Evolutionary conservation across 1,140 invertebrate genomes (phyloP), one percentile per base, ranked within the genome.

Genomic region (Chironomus tepperi): DNA sequence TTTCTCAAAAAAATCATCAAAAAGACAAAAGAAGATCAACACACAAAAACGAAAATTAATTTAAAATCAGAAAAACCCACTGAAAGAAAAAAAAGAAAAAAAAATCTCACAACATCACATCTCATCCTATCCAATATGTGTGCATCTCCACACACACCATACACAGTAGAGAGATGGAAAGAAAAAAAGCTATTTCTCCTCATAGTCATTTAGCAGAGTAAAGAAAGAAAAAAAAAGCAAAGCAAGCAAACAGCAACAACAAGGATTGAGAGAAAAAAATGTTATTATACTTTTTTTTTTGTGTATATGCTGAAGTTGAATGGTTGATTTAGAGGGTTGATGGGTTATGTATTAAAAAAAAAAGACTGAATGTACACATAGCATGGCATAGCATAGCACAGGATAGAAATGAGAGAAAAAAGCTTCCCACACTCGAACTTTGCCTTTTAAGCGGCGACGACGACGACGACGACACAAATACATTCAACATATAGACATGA

Each of bases 241-340:
- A 34, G 24, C 24, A 34, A 34, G 24, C 24, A 34, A 34, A 5
- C 24, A 70, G 65, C 19, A 70, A 18, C 16, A 57, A 57, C 47
- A 57, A 34, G 24, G 24, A 34, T 34, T 34, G 24, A 34, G 47
- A 57, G n/a, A 57, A 70, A 70, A 70, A 70, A 70, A 70, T 70
- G 65, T 70, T 70, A 70, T 70, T 70, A 70, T 70, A 70, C 65
- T 70, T 70, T 70, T 67, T n/a, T n/a, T 47, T 47, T 47, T 47
- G 43, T 57, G 47, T 57, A 10, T 70, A 70, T 70, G 65, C 65
- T 70, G 65, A 70, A 70, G 65, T 70, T 70, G 65, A 70, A 70
- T 70, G 65, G 65, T 70, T 70, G 65, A 70, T 70, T 70, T 70
- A 70, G 65, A 70, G 65, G 65, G 65, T 70, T 70, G 65, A 70